Base-by-base conservation (phyloP, 2,797 vertebrate genomes). In the Coranthus polyacanthus region DNA sequence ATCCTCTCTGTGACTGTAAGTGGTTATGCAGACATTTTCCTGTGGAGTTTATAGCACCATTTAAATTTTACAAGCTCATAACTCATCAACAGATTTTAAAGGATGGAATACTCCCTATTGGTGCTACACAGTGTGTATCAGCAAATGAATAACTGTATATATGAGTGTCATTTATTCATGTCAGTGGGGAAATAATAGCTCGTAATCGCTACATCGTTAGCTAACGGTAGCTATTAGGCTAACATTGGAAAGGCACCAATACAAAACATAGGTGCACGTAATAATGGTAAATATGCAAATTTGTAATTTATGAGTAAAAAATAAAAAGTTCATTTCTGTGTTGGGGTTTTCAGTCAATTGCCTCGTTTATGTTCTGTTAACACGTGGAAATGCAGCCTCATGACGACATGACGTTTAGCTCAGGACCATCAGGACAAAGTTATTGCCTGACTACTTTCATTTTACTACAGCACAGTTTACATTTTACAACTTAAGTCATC, bases 271-370 rank as follows among this genome's bases (percentile, higher is more conserved):
- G n/a, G n/a, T n/a, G n/a, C 37, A 55, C 45, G 42, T 63, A 22
- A 38, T 16, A 46, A 66, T 17, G n/a, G n/a, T n/a, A 51, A 47
- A 59, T 38, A 56, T 70, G 18, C 55, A 46, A 50, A 34, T 65
- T 59, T 36, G 32, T 83, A 72, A 85, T 72, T 82, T 82, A 76
- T 79, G 41, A 79, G 45, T 71, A n/a, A 60, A 69, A 69, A 78
- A 62, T 69, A 81, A 72, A 86, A 66, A 53, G 66, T 45, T 46
- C 15, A 68, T 7, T 3, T 72, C 20, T 67, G 34, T 44, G 13
- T 57, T 62, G 15, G 47, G 54, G 17, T 68, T 75, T 61, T 29
- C 10, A 12, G 41, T 46, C 3, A 44, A 5, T 16, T 57, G 38
- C 2, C 11, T 60, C 2, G 38, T 41, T 24, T 38, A 49, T 34